A percentile compares a stretch with the other conserved stretches of the same genome.
phyloP scores from a whole-genome alignment of 2,113 vertebrate species.

The Pterophyllum scalare region DNA sequence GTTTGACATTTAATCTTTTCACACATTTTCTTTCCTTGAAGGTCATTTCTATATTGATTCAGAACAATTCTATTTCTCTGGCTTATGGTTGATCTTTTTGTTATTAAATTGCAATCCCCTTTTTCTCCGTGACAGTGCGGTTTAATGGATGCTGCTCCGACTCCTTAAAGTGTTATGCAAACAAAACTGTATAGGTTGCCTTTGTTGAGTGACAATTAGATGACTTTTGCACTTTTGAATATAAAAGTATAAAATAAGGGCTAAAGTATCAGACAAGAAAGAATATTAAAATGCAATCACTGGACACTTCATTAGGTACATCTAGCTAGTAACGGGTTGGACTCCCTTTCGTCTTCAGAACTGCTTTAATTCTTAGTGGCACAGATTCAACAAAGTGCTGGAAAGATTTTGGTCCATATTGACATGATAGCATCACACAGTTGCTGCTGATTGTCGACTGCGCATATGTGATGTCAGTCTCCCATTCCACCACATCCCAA shows the following conservation, averaged over 20 bases:
- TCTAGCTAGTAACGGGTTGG: no score
- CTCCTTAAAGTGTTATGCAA: neutral
- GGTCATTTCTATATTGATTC: constrained; percentile 1
- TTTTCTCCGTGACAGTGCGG: neutral
- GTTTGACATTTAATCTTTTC: constrained; percentile 41
- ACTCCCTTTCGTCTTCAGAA: neutral
- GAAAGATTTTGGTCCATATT: neutral
- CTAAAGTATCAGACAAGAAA: neutral
- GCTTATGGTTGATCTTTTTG: neutral
- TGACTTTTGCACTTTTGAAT: neutral
- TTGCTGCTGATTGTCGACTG: neutral
- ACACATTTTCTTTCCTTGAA: neutral
- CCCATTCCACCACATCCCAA: neutral
- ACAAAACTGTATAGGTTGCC: neutral
- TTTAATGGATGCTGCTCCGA: neutral
- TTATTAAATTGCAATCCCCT: neutral
- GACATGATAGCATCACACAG: neutral
- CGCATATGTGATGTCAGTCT: neutral
- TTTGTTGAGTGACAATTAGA: neutral
- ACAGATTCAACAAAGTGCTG: neutral
- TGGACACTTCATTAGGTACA: neutral
- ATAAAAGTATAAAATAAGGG: neutral
- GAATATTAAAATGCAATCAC: neutral
- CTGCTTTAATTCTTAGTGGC: neutral
- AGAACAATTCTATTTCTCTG: neutral